Conservation (phyloP, 2,888 invertebrate genomes). For the Drosophila rellima region DNA sequence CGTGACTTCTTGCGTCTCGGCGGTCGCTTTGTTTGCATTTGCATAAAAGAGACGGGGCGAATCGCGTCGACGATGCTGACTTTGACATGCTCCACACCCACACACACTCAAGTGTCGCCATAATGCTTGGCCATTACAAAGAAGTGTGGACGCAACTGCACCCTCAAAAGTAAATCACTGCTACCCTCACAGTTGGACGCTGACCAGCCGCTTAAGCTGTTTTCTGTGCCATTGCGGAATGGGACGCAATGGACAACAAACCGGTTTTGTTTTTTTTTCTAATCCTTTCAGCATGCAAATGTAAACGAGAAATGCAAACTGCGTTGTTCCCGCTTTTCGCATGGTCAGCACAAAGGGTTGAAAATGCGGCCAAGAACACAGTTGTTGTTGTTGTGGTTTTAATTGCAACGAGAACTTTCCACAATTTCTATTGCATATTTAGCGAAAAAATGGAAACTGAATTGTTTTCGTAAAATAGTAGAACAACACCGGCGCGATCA, state of each 20-base stretch:
- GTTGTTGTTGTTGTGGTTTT: constrained; percentile 1
- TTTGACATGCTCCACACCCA: constrained; percentile 63
- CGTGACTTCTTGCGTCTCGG: constrained; percentile 74
- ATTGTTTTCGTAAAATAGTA: constrained; percentile 13
- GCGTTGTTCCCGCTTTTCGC: constrained; percentile 35
- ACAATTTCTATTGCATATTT: constrained; percentile 36
- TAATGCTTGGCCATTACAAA: constrained; percentile 72
- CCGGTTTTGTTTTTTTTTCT: constrained; percentile 54
- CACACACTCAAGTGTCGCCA: constrained; percentile 69
- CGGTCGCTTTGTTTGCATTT: constrained; percentile 71
- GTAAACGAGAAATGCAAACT: constrained; percentile 57
- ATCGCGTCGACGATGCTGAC: constrained; percentile 42
- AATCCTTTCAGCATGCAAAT: constrained; percentile 70
- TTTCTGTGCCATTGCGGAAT: constrained; percentile 46
- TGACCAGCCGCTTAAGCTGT: constrained; percentile 68
- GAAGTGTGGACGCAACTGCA: constrained; percentile 58
- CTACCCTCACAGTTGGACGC: constrained; percentile 40
- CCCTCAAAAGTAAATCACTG: constrained; percentile 65
- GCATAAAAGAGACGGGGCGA: constrained; percentile 42
- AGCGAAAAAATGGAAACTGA: constrained; percentile 17
- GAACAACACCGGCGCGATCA: constrained; percentile 40
- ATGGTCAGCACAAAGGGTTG: constrained; percentile 58
- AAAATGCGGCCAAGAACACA: constrained; percentile 32
- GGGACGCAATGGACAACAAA: constrained; percentile 39
- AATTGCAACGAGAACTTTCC: constrained; percentile 21